Percentiles rank a stretch among this genome's conserved stretches.
Conservation (phyloP, 2,797 vertebrate species). For the Acridotheres tristis region DNA sequence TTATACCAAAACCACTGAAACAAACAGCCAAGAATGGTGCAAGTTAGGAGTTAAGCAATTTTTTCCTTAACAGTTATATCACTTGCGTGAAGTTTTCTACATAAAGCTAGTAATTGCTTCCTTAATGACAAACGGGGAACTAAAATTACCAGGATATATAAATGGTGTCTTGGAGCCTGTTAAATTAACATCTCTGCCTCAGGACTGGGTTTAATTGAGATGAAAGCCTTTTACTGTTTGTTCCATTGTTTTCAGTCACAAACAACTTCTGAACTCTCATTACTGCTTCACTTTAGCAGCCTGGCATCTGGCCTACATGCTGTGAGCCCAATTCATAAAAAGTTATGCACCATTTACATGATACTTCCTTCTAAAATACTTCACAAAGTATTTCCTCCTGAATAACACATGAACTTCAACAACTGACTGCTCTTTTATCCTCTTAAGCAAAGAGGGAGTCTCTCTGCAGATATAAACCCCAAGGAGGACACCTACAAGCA, state of each 20-base stretch:
- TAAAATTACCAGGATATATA: constrained; percentile 68
- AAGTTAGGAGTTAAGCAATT: constrained; percentile 40
- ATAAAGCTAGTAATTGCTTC: constrained; percentile 70
- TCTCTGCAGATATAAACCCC: background rate
- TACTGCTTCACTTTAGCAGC: constrained; percentile 45
- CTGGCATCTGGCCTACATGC: constrained; percentile 60
- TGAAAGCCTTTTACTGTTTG: constrained; percentile 68
- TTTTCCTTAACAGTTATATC: constrained; percentile 54
- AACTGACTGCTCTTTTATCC: background rate
- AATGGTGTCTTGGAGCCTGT: constrained; percentile 65
- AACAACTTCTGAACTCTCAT: constrained; percentile 56
- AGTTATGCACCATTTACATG: constrained; percentile 39
- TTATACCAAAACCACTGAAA: constrained; percentile 57
- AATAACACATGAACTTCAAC: background rate
- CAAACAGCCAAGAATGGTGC: constrained; percentile 36
- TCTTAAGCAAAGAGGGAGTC: background rate
- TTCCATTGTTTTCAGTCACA: constrained; percentile 64
- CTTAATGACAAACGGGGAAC: constrained; percentile 68
- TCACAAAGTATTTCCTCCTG: constrained; percentile 26
- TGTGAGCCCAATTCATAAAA: constrained; percentile 67
- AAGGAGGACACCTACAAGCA: background rate
- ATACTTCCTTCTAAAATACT: constrained; percentile 22
- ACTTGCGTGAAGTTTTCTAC: constrained; percentile 68
- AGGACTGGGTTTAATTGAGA: constrained; percentile 66
- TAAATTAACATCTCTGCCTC: constrained; percentile 75